phyloP scores from a whole-genome alignment of 1,140 invertebrate species.

The Plodia interpunctella region DNA sequence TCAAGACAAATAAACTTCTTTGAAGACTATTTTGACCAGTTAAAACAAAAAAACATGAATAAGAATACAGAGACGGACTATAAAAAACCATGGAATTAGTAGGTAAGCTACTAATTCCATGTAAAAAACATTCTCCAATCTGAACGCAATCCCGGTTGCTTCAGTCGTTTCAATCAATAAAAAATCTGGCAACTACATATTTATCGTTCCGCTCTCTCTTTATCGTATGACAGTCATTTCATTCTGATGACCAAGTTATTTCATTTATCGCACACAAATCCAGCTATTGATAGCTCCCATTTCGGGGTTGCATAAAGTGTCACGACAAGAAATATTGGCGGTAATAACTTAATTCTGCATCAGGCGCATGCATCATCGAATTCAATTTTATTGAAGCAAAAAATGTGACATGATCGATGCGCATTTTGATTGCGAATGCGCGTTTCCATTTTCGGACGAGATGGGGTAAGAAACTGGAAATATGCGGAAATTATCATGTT shows the following conservation, averaged over 20 bases:
- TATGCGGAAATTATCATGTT: not conserved
- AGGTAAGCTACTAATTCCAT: no score
- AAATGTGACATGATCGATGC: constrained; percentile 29
- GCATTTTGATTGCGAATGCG: not conserved
- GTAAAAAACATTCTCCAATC: no score
- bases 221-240: not conserved
- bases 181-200: no score
- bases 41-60: no score
- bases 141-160: no score
- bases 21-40: no score
- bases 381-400: constrained; percentile 40
- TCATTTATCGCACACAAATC: not conserved
- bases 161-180: no score
- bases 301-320: not conserved
- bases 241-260: not conserved
- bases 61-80: no score
- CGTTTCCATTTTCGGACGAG: constrained; percentile 23
- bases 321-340: constrained; percentile 31
- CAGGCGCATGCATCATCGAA: constrained; percentile 20
- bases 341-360: constrained; percentile 44
- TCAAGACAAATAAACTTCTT: no score
- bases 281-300: not conserved
- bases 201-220: not conserved
- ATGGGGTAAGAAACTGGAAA: not conserved
- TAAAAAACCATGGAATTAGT: no score